These are phyloP conservation scores for Oryzias melastigma DNA, from an alignment of 2,113 vertebrate genomes.

Conservation along the genomic window DNA sequence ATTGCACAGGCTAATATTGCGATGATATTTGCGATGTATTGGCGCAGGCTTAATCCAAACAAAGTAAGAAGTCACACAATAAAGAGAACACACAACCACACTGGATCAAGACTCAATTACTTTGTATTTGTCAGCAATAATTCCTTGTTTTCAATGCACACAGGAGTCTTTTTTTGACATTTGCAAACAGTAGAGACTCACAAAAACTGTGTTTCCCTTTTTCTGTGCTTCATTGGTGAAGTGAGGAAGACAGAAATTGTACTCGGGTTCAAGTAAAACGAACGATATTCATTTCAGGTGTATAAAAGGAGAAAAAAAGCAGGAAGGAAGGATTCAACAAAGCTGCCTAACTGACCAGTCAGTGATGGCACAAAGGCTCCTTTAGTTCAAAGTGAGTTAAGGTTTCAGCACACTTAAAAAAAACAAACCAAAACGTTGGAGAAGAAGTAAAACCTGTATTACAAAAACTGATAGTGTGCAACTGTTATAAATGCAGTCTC, in stretches of 20 bases:
- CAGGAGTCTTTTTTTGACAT: conserved; percentile 15
- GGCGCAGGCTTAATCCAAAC: conserved; percentile 4
- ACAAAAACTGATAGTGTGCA: neutral
- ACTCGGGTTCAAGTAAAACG: conserved; percentile 13
- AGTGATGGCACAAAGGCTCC: neutral
- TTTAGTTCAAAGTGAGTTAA: neutral
- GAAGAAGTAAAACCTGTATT: conserved; percentile 7
- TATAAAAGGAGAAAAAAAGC: neutral
- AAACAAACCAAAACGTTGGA: neutral
- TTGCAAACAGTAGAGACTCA: neutral
- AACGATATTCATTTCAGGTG: conserved; percentile 13
- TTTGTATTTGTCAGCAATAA: neutral
- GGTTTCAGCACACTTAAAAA: neutral
- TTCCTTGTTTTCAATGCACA: too few relatives aligned
- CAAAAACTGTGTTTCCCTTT: neutral
- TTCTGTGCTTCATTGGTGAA: conserved; percentile 14
- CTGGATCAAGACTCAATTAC: neutral
- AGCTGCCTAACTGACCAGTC: conserved; percentile 4
- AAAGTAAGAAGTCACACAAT: conserved; percentile 22
- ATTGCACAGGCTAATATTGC: too few relatives aligned
- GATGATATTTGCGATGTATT: neutral
- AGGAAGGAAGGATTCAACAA: conserved; percentile 14
- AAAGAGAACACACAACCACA: neutral
- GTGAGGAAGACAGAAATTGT: neutral
- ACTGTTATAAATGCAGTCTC: neutral